These are phyloP conservation scores for Drosophila pachea DNA, from an alignment of 1,140 invertebrate species.

Conservation along the genomic window DNA sequence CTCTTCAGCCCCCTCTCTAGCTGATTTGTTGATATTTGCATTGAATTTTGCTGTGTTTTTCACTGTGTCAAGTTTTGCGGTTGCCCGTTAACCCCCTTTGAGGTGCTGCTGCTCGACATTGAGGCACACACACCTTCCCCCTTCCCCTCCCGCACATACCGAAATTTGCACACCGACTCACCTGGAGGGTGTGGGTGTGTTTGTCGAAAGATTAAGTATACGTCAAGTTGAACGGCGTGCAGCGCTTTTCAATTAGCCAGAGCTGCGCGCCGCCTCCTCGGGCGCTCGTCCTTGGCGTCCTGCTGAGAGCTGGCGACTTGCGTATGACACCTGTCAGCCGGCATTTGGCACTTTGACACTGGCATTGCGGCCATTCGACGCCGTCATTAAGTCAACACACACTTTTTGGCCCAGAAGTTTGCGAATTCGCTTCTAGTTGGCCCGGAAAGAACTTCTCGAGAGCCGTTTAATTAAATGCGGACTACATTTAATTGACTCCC, in stretches of 20 bases:
- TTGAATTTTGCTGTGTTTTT: slow-evolving; percentile 67
- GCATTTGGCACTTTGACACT: slow-evolving; percentile 14
- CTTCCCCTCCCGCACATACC: slow-evolving; percentile 10
- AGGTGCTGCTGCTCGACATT: slow-evolving; percentile 56
- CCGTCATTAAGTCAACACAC: slow-evolving; percentile 17
- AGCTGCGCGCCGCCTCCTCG: neutral
- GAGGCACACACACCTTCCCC: slow-evolving; percentile 38
- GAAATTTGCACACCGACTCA: too few species aligned
- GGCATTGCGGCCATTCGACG: slow-evolving; percentile 5
- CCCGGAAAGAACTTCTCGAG: neutral
- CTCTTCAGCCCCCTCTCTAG: neutral
- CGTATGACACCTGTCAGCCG: slow-evolving; percentile 25
- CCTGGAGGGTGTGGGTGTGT: neutral
- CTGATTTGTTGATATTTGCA: slow-evolving; percentile 77
- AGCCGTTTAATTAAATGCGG: neutral
- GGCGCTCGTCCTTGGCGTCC: neutral
- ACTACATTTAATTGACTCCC: too few species aligned
- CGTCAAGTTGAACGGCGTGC: slow-evolving; percentile 22
- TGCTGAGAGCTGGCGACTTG: slow-evolving; percentile 8
- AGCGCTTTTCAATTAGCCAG: slow-evolving; percentile 22
- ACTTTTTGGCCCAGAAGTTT: neutral
- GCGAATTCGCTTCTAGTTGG: neutral
- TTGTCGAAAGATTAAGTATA: slow-evolving; percentile 25
- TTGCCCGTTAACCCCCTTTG: slow-evolving; percentile 69
- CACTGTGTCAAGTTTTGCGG: slow-evolving; percentile 68